These are phyloP conservation scores for Sitobion miscanthi DNA, from an alignment of 1,140 invertebrate genomes.

Conservation along the genomic window DNA sequence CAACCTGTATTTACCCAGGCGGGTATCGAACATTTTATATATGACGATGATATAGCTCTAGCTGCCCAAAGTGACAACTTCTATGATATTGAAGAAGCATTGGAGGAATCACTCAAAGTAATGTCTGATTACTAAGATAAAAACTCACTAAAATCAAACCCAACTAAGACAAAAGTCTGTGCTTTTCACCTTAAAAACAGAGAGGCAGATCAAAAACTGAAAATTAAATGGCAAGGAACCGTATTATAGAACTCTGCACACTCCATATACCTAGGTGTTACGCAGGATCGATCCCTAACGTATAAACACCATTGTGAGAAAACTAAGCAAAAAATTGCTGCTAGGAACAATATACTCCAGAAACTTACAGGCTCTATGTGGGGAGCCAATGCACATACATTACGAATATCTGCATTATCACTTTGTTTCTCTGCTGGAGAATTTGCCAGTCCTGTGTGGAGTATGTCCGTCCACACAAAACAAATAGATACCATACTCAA, in stretches of 20 bases:
- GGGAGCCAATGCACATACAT: not conserved
- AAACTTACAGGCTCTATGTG: too few species aligned
- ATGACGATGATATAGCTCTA: slow-evolving; percentile 59
- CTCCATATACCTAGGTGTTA: not conserved
- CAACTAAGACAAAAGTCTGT: not conserved
- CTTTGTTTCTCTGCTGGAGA: slow-evolving; percentile 15
- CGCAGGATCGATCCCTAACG: not conserved
- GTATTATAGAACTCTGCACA: not conserved
- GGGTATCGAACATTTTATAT: slow-evolving; percentile 50
- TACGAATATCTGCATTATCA: not conserved
- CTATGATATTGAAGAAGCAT: slow-evolving; percentile 13
- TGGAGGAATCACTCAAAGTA: not conserved
- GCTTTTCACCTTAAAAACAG: slow-evolving; percentile 56
- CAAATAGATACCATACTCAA: not conserved
- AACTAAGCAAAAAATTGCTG: too few species aligned
- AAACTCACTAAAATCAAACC: slow-evolving; percentile 41
- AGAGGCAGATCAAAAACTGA: slow-evolving; percentile 65
- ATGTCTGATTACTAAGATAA: not conserved
- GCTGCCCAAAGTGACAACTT: slow-evolving; percentile 33
- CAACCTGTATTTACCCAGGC: slow-evolving; percentile 50
- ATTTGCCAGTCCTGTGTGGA: slow-evolving; percentile 12
- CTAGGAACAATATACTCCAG: too few species aligned
- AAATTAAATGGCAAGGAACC: not conserved
- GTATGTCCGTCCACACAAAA: not conserved
- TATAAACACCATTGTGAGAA: slow-evolving; percentile 46